phyloP scores from a whole-genome alignment of 2,888 invertebrate species.

The Drosophila conformis region DNA sequence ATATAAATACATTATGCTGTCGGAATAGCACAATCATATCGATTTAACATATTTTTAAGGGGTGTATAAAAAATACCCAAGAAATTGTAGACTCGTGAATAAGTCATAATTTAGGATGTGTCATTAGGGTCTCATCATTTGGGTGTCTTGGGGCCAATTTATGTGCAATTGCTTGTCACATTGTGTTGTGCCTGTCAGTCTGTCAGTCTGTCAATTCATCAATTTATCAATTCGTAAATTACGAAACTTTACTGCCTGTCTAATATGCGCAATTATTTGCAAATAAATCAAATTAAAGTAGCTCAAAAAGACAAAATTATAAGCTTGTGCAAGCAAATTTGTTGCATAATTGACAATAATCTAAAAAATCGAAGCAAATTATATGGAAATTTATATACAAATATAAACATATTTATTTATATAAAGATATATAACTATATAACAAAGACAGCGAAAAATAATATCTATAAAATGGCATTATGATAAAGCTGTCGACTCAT shows the following conservation, averaged over 20 bases:
- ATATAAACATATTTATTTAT: slow-evolving; percentile 1
- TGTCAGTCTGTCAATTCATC: slow-evolving; percentile 32
- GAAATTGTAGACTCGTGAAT: slow-evolving; percentile 10
- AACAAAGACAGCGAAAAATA: slow-evolving; percentile 20
- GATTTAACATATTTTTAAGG: neutral
- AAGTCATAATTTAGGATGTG: slow-evolving; percentile 21
- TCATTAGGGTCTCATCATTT: slow-evolving; percentile 30
- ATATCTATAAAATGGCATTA: slow-evolving; percentile 22
- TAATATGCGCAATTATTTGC: slow-evolving; percentile 55
- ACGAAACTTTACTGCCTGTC: slow-evolving; percentile 15
- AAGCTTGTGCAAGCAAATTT: slow-evolving; percentile 31
- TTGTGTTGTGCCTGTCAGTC: slow-evolving; percentile 32
- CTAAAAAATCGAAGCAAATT: slow-evolving; percentile 26
- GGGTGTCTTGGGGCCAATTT: slow-evolving; percentile 8
- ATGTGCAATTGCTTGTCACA: slow-evolving; percentile 38
- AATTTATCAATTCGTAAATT: slow-evolving; percentile 33
- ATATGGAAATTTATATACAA: slow-evolving; percentile 27
- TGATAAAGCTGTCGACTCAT: slow-evolving; percentile 75
- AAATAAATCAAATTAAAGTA: slow-evolving; percentile 49
- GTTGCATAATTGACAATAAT: slow-evolving; percentile 55
- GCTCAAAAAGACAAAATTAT: slow-evolving; percentile 18
- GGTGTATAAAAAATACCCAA: neutral
- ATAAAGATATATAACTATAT: neutral
- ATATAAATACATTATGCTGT: neutral
- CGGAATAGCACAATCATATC: neutral